Evolutionary conservation across 2,888 invertebrate species (phyloP), one percentile per base, ranked within the genome.

Genomic region (Thyatira batis): DNA sequence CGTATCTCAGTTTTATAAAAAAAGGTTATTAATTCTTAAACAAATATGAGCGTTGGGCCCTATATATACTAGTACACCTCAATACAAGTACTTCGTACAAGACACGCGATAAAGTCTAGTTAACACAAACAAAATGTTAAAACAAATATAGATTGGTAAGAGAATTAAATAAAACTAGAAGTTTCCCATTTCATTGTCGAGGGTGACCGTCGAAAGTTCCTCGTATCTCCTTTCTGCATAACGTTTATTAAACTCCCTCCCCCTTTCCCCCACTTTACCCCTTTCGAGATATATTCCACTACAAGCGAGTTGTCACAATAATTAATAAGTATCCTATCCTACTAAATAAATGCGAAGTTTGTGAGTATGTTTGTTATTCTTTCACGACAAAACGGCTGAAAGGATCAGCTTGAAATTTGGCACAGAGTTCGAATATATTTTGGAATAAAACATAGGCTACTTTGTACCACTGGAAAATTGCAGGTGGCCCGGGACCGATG

Each of bases 141-240:
- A 39, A 39, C 17, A 39, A 39, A 39, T 39, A 39, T 17, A 39
- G 17, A 33, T 4, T 17, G 39, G 5, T n/a, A 39, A 39, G 39
- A 39, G 39, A 13, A 39, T 39, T 39, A 17, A 17, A 39, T 39
- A 39, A 39, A 39, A 39, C 39, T 17, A 39, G 13, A 39, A 39
- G 39, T 39, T 39, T 8, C 39, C 8, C 8, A 39, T 39, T 39
- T 39, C 17, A 17, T 39, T 39, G 39, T 39, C 39, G n/a, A 17
- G 17, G 13, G 8, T 17, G 39, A 39, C 39, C 8, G 39, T 13
- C 39, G 39, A 39, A 39, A 39, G 17, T 17, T 33, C 8, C 39
- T 17, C 39, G 6, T 39, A 39, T 39, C 17, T 17, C 50, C 50
- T 50, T 50, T 54, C 50, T 13, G 17, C 39, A 39, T 39, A 39